These are phyloP conservation scores for Gymnorhina tibicen DNA, from an alignment of 2,113 vertebrate species.

Conservation along the genomic window DNA sequence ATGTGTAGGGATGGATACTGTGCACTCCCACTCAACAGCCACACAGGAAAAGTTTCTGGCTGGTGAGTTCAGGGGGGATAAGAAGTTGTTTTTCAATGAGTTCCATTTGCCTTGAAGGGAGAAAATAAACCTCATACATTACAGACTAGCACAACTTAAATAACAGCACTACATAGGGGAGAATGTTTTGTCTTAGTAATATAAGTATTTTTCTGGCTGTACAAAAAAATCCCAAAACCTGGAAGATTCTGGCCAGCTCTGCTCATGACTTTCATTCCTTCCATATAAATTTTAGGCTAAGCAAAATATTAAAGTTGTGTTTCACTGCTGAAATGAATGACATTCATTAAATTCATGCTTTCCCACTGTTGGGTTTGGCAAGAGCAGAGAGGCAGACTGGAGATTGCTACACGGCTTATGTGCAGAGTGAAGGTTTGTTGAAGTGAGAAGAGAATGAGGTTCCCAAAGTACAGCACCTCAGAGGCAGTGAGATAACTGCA, in stretches of 20 bases:
- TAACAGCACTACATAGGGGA: not conserved
- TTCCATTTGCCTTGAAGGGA: not conserved
- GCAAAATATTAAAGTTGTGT: not conserved
- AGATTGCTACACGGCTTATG: not conserved
- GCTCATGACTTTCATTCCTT: not conserved
- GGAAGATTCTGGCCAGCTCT: not conserved
- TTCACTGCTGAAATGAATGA: not conserved
- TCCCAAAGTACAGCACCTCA: not conserved
- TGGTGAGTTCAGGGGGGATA: not conserved
- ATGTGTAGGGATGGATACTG: not conserved
- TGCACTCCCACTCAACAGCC: not conserved
- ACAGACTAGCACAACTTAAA: not conserved
- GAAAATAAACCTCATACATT: not conserved
- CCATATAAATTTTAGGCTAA: not conserved
- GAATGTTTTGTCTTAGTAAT: not conserved
- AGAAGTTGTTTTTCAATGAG: not conserved
- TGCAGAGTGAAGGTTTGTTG: not conserved
- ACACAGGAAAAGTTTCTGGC: not conserved
- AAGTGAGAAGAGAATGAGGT: not conserved
- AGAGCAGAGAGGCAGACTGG: not conserved
- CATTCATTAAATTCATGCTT: not conserved
- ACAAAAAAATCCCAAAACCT: not conserved
- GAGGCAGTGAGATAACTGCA: not conserved
- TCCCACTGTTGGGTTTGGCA: not conserved
- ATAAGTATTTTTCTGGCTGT: not conserved